Conservation (phyloP, 2,797 vertebrate species). For the Apogon hyalosoma region DNA sequence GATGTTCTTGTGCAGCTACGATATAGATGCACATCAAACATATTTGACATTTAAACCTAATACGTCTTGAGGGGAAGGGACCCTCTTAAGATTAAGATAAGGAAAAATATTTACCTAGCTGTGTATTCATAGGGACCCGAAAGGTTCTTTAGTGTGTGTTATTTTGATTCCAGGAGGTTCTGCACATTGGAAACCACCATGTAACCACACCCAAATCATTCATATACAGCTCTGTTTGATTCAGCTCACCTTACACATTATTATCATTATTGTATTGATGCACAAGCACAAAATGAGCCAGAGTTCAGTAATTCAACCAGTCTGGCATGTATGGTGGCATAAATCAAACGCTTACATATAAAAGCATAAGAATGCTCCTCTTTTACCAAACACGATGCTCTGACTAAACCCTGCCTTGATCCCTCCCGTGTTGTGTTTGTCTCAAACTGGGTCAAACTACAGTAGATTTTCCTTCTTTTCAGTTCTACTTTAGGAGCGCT, state of each 20-base stretch:
- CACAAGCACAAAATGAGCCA: slow-evolving; percentile 5
- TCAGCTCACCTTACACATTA: slow-evolving; percentile 53
- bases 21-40: slow-evolving; percentile 1
- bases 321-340: slow-evolving; percentile 40
- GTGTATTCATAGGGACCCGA: slow-evolving; percentile 36
- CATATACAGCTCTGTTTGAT: slow-evolving; percentile 67
- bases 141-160: slow-evolving; percentile 39
- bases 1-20: slow-evolving; percentile 18
- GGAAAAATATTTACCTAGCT: slow-evolving; percentile 47
- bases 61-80: slow-evolving; percentile 21
- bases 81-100: slow-evolving; percentile 45
- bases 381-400: slow-evolving; percentile 59
- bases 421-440: slow-evolving; percentile 75
- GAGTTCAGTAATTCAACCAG: slow-evolving; percentile 22
- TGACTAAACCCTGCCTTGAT: slow-evolving; percentile 74
- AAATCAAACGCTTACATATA: slow-evolving; percentile 67
- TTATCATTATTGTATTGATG: slow-evolving; percentile 25
- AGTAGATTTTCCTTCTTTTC: slow-evolving; percentile 54
- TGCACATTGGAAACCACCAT: slow-evolving; percentile 34
- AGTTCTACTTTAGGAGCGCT: slow-evolving; percentile 78
- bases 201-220: slow-evolving; percentile 63
- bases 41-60: slow-evolving; percentile 40
- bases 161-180: slow-evolving; percentile 41
- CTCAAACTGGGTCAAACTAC: slow-evolving; percentile 67
- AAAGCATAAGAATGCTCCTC: slow-evolving; percentile 55